Percentiles rank a stretch among this genome's conserved stretches.
phyloP scores from a whole-genome alignment of 1,140 invertebrate genomes.

The Ceratosolen solmsi region DNA sequence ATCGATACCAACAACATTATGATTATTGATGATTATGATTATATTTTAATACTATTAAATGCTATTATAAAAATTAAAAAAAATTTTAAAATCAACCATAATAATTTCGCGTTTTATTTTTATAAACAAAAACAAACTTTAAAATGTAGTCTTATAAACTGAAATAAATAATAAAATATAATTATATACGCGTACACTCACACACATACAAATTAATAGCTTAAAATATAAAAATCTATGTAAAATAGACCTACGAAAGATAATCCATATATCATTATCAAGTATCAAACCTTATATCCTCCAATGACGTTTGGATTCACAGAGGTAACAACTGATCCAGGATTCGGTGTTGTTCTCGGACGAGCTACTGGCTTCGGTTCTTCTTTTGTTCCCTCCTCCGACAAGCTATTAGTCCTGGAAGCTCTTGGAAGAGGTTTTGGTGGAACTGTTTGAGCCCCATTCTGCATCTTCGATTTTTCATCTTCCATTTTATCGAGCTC shows the following conservation, averaged over 20 bases:
- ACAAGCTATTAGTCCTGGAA: constrained; percentile 78
- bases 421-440: constrained; percentile 85
- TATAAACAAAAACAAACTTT: constrained; percentile 15
- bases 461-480: constrained; percentile 66
- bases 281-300: constrained; percentile 80
- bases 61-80: no score
- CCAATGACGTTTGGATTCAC: constrained; percentile 75
- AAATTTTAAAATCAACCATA: no score
- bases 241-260: constrained; percentile 37
- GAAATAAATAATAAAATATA: constrained; percentile 34
- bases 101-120: no score
- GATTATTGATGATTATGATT: no score
- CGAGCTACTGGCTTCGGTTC: constrained; percentile 82
- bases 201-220: constrained; percentile 39
- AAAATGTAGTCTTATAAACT: not conserved
- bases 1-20: no score
- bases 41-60: no score
- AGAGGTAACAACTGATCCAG: constrained; percentile 73
- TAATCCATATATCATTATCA: constrained; percentile 34
- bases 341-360: constrained; percentile 79
- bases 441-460: constrained; percentile 71
- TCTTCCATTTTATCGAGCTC: constrained; percentile 63
- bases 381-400: constrained; percentile 70
- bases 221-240: constrained; percentile 30
- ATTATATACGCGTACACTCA: constrained; percentile 48